A percentile compares a stretch with the other conserved stretches of the same genome.
Conservation (phyloP, 2,888 invertebrate genomes). For the Aleiodes alternator region DNA sequence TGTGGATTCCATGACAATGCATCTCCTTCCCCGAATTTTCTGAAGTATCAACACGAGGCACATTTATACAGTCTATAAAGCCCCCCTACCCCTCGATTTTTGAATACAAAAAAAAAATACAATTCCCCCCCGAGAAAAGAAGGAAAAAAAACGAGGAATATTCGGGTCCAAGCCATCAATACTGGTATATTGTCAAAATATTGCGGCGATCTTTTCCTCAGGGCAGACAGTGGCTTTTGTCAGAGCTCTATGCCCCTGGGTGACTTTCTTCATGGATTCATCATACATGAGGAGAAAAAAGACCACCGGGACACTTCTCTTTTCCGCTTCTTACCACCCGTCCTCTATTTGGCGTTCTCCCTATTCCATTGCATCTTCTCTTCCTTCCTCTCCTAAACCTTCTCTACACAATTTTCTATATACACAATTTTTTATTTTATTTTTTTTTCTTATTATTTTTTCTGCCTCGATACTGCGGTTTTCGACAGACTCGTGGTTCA, state of each 20-base stretch:
- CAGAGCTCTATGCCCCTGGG: conserved; percentile 63
- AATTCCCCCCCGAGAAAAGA: conserved; percentile 21
- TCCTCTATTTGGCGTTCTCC: conserved; percentile 6
- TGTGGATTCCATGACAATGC: conserved; percentile 70
- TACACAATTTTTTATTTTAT: conserved; percentile 30
- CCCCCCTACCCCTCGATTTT: conserved; percentile 37
- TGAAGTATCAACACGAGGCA: conserved; percentile 47
- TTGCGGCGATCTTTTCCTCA: conserved; percentile 70
- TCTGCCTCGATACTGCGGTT: conserved; percentile 48
- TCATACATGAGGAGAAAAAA: conserved; percentile 33
- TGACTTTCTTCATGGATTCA: conserved; percentile 63
- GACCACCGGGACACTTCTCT: conserved; percentile 32
- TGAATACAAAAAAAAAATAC: conserved; percentile 43
- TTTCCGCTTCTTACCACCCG: background rate
- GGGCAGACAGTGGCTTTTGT: conserved; percentile 52
- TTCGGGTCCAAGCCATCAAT: conserved; percentile 65
- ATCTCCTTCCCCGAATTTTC: conserved; percentile 53
- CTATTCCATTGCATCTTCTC: conserved; percentile 5
- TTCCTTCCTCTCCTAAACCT: conserved; percentile 44
- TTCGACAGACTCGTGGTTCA: conserved; percentile 39
- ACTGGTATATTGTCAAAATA: conserved; percentile 74
- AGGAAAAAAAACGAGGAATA: conserved; percentile 44
- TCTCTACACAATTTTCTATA: conserved; percentile 47
- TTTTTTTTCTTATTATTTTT: conserved; percentile 22
- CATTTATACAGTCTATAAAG: conserved; percentile 39